These are phyloP conservation scores for Dusona sp. DNA, from an alignment of 2,888 invertebrate genomes.

Conservation along the genomic window DNA sequence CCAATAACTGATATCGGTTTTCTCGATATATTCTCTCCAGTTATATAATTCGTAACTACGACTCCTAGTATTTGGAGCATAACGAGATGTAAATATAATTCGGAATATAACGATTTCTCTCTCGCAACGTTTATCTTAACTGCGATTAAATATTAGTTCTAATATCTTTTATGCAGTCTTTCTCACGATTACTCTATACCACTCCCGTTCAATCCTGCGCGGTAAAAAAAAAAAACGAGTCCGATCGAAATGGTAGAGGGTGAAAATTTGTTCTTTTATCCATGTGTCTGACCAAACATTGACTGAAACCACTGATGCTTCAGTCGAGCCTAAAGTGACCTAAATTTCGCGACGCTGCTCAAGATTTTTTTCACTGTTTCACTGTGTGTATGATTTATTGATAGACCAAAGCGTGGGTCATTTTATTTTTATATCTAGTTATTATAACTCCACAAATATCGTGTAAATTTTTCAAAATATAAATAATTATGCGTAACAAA, in stretches of 20 bases:
- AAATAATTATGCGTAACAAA: neutral
- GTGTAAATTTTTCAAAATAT: neutral
- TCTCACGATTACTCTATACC: neutral
- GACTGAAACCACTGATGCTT: conserved; percentile 27
- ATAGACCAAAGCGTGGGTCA: too few species aligned
- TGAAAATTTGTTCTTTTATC: neutral
- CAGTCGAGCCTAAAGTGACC: neutral
- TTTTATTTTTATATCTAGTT: too few species aligned
- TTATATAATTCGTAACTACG: conserved; percentile 1
- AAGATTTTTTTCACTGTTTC: neutral
- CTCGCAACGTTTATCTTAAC: neutral
- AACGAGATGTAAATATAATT: conserved; percentile 30
- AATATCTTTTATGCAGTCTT: conserved; percentile 3
- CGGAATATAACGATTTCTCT: neutral
- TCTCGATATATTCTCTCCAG: conserved; percentile 14
- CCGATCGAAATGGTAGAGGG: neutral
- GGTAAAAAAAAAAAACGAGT: neutral
- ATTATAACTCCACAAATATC: neutral
- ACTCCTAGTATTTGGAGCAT: neutral
- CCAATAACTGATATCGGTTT: conserved; percentile 65
- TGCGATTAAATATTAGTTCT: conserved; percentile 3
- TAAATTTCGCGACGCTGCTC: neutral
- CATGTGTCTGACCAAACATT: conserved; percentile 23
- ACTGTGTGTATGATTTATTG: too few species aligned
- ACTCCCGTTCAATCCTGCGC: neutral